phyloP scores from a whole-genome alignment of 2,888 invertebrate species.

The Oscheius sp. region DNA sequence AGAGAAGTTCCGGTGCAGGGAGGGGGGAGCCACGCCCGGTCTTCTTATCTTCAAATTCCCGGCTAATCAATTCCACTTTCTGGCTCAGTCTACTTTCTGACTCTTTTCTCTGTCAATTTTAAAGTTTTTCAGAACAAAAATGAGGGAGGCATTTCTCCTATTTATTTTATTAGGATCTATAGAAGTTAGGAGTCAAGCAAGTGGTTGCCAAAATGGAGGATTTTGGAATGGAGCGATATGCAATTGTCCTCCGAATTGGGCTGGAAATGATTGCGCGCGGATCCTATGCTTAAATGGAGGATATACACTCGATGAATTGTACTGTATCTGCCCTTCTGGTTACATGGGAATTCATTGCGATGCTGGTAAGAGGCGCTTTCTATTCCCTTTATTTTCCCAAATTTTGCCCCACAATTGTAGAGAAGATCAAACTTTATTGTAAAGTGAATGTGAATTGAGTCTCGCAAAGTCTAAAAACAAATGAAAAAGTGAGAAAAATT shows the following conservation, averaged over 20 bases:
- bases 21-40: conserved; percentile 5
- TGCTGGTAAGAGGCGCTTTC: not conserved
- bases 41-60: conserved; percentile 18
- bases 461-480: no score
- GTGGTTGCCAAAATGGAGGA: not conserved
- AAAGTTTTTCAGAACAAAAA: not conserved
- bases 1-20: not conserved
- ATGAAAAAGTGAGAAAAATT: no score
- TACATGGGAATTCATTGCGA: conserved; percentile 24
- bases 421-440: no score
- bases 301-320: not conserved
- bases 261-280: not conserved
- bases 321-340: conserved; percentile 12
- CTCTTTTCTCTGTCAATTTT: not conserved
- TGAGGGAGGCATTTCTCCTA: not conserved
- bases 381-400: not conserved
- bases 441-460: no score
- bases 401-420: no score
- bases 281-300: conserved; percentile 13
- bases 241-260: conserved; percentile 4
- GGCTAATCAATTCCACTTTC: conserved; percentile 2
- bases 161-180: not conserved
- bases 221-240: not conserved
- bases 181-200: not conserved
- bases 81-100: not conserved